Evolutionary conservation across 2,888 invertebrate species (phyloP).

Genomic region (Prosapia bicincta): DNA sequence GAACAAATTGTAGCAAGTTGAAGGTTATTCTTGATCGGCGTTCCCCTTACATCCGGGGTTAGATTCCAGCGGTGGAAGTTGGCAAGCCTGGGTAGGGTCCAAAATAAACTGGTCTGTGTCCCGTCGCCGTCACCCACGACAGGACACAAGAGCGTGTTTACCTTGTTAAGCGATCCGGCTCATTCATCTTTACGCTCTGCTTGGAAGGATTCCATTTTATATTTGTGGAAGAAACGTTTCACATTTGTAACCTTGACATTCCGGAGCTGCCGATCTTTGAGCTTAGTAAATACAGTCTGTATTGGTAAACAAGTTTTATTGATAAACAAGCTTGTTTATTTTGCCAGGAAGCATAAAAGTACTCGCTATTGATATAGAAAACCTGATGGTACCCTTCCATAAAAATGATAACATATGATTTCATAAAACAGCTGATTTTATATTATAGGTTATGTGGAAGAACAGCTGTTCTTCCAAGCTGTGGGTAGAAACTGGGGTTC

Average conservation of each 20-base stretch:
- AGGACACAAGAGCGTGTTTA: background rate
- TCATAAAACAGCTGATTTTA: no score
- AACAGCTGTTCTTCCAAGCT: no score
- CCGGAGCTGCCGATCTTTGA: no score
- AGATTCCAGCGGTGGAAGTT: background rate
- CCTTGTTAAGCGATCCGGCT: background rate
- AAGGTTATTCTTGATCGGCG: background rate
- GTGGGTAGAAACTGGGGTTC: no score
- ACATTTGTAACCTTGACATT: background rate
- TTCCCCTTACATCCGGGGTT: background rate
- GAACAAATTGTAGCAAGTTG: background rate
- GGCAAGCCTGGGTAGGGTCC: background rate
- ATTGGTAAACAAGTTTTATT: no score
- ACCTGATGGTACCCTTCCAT: no score
- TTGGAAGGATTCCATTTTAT: background rate
- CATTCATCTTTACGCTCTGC: background rate
- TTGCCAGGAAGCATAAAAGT: no score
- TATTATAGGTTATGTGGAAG: no score
- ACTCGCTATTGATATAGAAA: no score
- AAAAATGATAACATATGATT: no score
- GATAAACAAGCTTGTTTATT: no score
- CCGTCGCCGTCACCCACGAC: background rate
- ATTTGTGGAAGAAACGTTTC: background rate
- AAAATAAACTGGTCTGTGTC: background rate
- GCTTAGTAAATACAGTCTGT: no score